Conservation (phyloP, 1,140 invertebrate species). For the Cyclargus thomasi region DNA sequence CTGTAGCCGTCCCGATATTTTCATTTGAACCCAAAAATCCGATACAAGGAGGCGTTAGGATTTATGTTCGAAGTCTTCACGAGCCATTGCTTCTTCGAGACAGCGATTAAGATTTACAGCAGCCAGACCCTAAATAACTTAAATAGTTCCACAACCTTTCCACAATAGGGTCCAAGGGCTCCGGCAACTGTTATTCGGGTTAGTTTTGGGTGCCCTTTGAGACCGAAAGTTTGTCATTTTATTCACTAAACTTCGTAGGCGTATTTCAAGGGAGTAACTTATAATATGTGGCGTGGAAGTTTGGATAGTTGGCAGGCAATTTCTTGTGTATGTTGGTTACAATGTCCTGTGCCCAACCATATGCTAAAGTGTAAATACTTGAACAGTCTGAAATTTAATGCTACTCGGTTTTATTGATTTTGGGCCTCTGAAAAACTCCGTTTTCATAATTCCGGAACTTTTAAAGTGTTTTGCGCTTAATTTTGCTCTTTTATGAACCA, state of each 20-base stretch:
- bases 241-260: background rate
- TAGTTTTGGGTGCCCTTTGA: conserved; percentile 13
- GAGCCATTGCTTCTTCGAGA: conserved; percentile 52
- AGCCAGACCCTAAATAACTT: conserved; percentile 50
- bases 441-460: no score
- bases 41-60: conserved; percentile 29
- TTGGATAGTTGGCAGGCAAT: background rate
- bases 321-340: background rate
- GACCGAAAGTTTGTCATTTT: conserved; percentile 10
- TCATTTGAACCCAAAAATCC: conserved; percentile 16
- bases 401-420: no score
- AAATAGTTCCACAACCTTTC: conserved; percentile 47
- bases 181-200: conserved; percentile 11
- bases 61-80: conserved; percentile 55
- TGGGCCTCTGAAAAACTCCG: no score
- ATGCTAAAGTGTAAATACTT: no score
- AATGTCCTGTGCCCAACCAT: no score
- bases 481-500: no score
- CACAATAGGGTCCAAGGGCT: conserved; percentile 16
- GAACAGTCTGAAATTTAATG: no score
- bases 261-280: background rate
- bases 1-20: background rate
- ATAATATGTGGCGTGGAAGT: background rate
- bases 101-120: conserved; percentile 65
- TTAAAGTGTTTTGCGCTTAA: no score